phyloP scores from a whole-genome alignment of 2,888 invertebrate genomes.

The Steromphala cineraria region DNA sequence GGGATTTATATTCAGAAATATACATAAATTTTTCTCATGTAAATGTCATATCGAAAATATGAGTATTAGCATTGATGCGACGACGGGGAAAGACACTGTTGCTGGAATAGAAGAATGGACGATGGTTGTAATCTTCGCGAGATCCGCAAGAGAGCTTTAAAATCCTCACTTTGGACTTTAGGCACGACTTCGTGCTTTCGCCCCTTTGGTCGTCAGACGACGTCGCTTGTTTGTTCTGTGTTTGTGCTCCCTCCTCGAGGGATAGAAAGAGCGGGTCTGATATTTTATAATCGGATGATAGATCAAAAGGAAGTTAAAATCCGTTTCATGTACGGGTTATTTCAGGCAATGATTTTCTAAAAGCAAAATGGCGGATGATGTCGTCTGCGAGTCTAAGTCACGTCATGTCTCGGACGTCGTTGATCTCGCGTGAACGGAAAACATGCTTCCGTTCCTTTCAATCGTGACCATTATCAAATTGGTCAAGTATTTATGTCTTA shows the following conservation, averaged over 20 bases:
- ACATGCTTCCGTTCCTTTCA: neutral
- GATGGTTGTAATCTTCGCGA: neutral
- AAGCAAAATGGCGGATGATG: constrained; percentile 7
- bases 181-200: neutral
- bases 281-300: constrained; percentile 17
- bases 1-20: too few species aligned
- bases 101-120: too few species aligned
- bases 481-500: too few species aligned
- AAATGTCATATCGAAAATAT: too few species aligned
- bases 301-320: constrained; percentile 12
- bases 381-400: neutral
- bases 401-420: constrained; percentile 9
- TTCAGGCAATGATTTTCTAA: neutral
- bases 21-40: too few species aligned
- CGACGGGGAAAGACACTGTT: too few species aligned
- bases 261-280: neutral
- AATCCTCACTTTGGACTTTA: neutral
- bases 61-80: too few species aligned
- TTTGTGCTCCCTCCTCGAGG: neutral
- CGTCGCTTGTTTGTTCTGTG: neutral
- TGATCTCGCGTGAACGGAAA: neutral
- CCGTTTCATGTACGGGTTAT: constrained; percentile 11
- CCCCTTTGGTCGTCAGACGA: neutral
- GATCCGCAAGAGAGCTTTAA: neutral
- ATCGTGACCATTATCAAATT: too few species aligned